Evolutionary conservation across 2,888 invertebrate species (phyloP).

Genomic region (Galeopsomyia nigrocyanea): DNA sequence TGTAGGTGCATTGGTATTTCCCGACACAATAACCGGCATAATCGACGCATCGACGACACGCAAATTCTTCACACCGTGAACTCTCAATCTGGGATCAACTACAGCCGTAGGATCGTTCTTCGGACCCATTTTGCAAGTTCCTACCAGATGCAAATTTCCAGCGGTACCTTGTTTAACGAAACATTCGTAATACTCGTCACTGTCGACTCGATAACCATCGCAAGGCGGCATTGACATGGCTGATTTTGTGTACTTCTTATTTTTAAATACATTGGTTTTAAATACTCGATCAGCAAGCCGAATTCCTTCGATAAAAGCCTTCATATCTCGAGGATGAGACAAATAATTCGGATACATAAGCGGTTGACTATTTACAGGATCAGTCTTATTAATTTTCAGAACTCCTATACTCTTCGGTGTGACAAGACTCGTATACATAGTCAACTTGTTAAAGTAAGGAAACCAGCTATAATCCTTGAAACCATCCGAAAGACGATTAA

Average conservation of each 20-base stretch:
- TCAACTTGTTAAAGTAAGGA: slow-evolving; percentile 43
- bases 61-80: slow-evolving; percentile 68
- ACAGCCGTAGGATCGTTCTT: slow-evolving; percentile 61
- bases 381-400: slow-evolving; percentile 46
- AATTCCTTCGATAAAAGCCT: neutral
- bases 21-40: slow-evolving; percentile 70
- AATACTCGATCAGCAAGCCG: neutral
- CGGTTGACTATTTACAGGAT: slow-evolving; percentile 26
- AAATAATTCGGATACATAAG: slow-evolving; percentile 29
- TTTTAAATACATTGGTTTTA: slow-evolving; percentile 10
- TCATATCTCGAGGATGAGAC: slow-evolving; percentile 13
- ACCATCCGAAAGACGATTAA: neutral
- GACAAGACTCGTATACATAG: slow-evolving; percentile 28
- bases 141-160: slow-evolving; percentile 53
- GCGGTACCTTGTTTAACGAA: slow-evolving; percentile 3
- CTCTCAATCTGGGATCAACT: slow-evolving; percentile 65
- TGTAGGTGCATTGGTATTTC: slow-evolving; percentile 71
- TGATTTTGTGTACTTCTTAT: slow-evolving; percentile 56
- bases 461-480: neutral
- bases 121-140: slow-evolving; percentile 68
- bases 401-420: slow-evolving; percentile 47
- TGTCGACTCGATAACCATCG: slow-evolving; percentile 11
- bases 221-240: slow-evolving; percentile 75
- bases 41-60: slow-evolving; percentile 71
- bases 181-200: slow-evolving; percentile 21